These are phyloP conservation scores for Panzeria rudis DNA, from an alignment of 2,888 invertebrate species.

Conservation along the genomic window DNA sequence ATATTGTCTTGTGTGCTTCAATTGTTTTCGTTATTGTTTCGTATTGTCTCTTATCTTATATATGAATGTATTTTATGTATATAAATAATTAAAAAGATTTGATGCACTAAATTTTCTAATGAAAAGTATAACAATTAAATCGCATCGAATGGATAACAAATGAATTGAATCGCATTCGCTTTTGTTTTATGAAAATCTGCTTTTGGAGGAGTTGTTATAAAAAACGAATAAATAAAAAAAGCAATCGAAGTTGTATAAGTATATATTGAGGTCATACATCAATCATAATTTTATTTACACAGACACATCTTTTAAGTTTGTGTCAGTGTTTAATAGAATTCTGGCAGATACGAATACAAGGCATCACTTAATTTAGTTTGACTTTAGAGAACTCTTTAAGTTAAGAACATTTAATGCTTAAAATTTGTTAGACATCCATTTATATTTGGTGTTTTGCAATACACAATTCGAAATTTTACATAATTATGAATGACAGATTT, in stretches of 20 bases:
- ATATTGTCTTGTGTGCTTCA: conserved; percentile 26
- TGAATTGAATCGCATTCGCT: conserved; percentile 32
- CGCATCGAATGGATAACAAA: conserved; percentile 43
- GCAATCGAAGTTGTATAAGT: conserved; percentile 39
- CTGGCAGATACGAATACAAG: conserved; percentile 43
- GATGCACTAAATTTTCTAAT: conserved; percentile 66
- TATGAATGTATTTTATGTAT: background rate
- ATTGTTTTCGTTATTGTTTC: conserved; percentile 33
- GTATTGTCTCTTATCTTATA: conserved; percentile 41
- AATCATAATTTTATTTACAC: conserved; percentile 59
- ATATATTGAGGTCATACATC: conserved; percentile 67
- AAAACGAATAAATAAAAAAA: conserved; percentile 11
- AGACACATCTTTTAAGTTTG: conserved; percentile 19
- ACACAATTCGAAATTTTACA: background rate
- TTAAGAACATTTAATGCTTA: background rate
- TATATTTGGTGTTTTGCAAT: conserved; percentile 4
- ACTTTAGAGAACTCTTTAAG: conserved; percentile 26
- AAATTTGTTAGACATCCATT: conserved; percentile 7
- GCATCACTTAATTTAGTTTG: conserved; percentile 33
- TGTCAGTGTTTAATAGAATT: conserved; percentile 49
- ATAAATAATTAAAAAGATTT: conserved; percentile 69
- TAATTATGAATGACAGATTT: conserved; percentile 31
- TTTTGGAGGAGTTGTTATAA: conserved; percentile 21
- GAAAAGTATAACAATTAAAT: conserved; percentile 58
- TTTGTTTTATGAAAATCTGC: conserved; percentile 35